Evolutionary conservation across 2,797 vertebrate species (phyloP).

Genomic region (Anguilla obscura): DNA sequence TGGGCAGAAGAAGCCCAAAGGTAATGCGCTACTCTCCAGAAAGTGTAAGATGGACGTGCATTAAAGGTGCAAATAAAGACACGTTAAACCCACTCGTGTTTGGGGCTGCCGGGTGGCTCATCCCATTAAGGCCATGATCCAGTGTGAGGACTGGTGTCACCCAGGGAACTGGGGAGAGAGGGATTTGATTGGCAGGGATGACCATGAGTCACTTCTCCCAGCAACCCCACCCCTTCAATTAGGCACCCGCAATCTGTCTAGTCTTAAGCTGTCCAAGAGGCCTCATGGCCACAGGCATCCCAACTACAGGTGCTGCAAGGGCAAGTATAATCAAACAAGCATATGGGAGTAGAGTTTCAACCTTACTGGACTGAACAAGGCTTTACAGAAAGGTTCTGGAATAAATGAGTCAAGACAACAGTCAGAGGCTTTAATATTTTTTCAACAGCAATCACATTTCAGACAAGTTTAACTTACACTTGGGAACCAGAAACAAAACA

Average conservation of each 20-base stretch:
- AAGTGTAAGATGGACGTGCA: background rate
- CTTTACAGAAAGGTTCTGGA: background rate
- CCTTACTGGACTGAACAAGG: background rate
- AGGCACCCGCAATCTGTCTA: background rate
- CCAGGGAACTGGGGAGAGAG: no score
- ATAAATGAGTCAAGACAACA: background rate
- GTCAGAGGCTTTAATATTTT: conserved; percentile 8
- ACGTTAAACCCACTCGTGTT: background rate
- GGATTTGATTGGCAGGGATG: background rate
- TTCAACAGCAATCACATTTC: background rate
- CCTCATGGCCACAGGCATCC: background rate
- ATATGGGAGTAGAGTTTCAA: background rate
- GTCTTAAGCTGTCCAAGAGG: no score
- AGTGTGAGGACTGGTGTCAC: no score
- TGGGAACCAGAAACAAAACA: background rate
- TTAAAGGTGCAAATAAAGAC: no score
- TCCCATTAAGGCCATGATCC: no score
- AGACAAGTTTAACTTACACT: background rate
- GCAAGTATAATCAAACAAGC: background rate
- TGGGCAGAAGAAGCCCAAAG: background rate
- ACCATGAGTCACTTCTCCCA: background rate
- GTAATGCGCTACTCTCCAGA: background rate
- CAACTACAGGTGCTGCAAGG: background rate
- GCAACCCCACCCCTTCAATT: no score
- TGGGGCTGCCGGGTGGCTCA: no score